A percentile compares a stretch with the other conserved stretches of the same genome.
phyloP scores from a whole-genome alignment of 2,797 vertebrate genomes.

The Anomalospiza imberbis region DNA sequence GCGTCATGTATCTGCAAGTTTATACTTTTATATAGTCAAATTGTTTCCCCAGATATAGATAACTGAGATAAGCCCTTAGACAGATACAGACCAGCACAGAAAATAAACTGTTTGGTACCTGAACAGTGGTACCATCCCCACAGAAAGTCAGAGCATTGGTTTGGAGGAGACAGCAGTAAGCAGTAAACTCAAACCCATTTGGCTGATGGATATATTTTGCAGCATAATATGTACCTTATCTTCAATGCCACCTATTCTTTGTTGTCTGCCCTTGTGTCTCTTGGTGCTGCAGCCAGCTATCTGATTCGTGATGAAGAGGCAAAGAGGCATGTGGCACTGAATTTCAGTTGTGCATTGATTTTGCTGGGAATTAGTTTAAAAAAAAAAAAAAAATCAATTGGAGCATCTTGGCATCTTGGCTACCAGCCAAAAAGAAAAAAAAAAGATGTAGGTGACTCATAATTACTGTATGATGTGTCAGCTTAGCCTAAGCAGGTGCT shows the following conservation, averaged over 20 bases:
- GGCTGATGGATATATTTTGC: neutral
- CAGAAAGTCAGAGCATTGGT: neutral
- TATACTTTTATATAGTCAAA: neutral
- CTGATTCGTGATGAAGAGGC: conserved; percentile 23
- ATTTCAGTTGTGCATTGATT: conserved; percentile 52
- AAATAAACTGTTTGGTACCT: neutral
- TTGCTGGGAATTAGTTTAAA: conserved; percentile 46
- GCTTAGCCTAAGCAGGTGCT: conserved; percentile 43
- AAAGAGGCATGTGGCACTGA: neutral
- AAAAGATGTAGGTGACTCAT: conserved; percentile 5
- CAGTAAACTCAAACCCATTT: neutral
- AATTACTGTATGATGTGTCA: neutral
- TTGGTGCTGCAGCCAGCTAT: neutral
- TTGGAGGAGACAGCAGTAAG: neutral
- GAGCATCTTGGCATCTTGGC: neutral
- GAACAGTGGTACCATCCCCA: neutral
- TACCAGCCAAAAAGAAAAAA: conserved; percentile 13
- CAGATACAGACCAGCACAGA: neutral
- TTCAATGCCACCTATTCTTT: neutral
- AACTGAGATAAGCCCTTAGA: neutral
- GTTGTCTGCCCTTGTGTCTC: neutral
- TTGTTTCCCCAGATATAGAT: neutral
- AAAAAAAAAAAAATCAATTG: neutral
- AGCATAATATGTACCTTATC: neutral
- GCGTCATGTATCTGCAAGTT: neutral